A percentile compares a stretch with the other conserved stretches of the same genome.
Conservation (phyloP, 2,888 invertebrate species). For the Petrolisthes cinctipes region DNA sequence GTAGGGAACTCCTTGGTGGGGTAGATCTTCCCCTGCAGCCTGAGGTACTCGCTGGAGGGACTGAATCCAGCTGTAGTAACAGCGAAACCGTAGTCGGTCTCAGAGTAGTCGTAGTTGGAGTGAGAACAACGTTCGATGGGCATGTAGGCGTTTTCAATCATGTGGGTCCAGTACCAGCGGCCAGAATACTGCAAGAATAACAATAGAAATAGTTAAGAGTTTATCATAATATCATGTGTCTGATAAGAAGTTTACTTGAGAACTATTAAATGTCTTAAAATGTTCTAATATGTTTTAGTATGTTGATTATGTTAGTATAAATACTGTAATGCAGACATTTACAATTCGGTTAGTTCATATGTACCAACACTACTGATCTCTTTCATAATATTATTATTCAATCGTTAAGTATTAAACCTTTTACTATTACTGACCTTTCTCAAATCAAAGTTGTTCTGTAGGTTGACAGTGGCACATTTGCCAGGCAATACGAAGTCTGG, state of each 20-base stretch:
- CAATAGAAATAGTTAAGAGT: not conserved
- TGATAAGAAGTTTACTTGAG: not conserved
- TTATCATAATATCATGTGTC: not conserved
- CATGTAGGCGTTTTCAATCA: slow-evolving; percentile 34
- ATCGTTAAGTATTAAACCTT: not conserved
- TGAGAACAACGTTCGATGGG: slow-evolving; percentile 21
- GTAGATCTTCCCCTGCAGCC: slow-evolving; percentile 29
- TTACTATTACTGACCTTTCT: not conserved
- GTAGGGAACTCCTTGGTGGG: slow-evolving; percentile 37
- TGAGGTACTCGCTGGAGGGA: slow-evolving; percentile 10
- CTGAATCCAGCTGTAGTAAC: slow-evolving; percentile 42
- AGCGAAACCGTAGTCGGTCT: slow-evolving; percentile 28
- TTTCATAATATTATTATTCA: too few species aligned
- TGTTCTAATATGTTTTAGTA: too few species aligned
- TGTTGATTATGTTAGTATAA: too few species aligned
- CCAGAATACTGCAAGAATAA: slow-evolving; percentile 22
- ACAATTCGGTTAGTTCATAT: too few species aligned
- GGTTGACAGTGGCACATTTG: slow-evolving; percentile 17
- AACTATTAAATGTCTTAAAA: too few species aligned
- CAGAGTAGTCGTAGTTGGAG: slow-evolving; percentile 38
- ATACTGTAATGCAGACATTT: too few species aligned
- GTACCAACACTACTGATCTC: too few species aligned
- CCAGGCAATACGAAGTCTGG: slow-evolving; percentile 23
- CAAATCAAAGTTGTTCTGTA: slow-evolving; percentile 24
- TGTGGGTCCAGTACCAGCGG: slow-evolving; percentile 34